Conservation (phyloP, 64 coral and sea anemone species). For the Acropora yongei region DNA sequence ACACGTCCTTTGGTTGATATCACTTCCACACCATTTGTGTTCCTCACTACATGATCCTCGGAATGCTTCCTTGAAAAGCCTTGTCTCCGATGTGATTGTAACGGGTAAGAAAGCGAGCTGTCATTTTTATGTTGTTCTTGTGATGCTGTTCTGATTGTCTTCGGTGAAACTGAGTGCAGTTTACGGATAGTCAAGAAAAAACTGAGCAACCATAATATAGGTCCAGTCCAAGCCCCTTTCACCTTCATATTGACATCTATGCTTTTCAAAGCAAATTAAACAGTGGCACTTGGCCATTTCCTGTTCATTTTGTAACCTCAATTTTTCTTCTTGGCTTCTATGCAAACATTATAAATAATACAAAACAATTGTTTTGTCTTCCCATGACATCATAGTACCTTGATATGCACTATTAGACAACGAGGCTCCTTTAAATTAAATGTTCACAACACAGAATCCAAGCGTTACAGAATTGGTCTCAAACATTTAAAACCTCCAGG, state of each 20-base stretch:
- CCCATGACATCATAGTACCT: constrained; percentile 22
- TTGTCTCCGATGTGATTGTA: neutral
- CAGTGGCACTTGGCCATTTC: neutral
- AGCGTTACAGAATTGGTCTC: neutral
- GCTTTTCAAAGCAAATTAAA: neutral
- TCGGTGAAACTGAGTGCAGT: neutral
- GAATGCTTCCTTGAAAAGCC: neutral
- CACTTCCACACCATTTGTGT: neutral
- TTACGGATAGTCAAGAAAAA: neutral
- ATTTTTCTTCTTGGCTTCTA: neutral
- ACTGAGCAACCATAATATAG: neutral
- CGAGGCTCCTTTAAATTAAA: neutral
- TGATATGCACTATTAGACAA: constrained; percentile 5
- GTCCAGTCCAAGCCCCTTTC: neutral
- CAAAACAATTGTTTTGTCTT: constrained; percentile 16
- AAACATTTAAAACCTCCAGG: neutral
- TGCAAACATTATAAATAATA: constrained; percentile 11
- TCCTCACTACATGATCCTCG: neutral
- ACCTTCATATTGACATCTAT: neutral
- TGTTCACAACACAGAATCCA: neutral
- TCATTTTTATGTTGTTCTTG: neutral
- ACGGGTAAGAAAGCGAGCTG: neutral
- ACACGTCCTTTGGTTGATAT: neutral
- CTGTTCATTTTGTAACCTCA: neutral
- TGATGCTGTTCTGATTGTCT: neutral